A percentile compares a stretch with the other conserved stretches of the same genome.
Evolutionary conservation across 2,888 invertebrate genomes (phyloP).

Genomic region (Daptonema setosum): DNA sequence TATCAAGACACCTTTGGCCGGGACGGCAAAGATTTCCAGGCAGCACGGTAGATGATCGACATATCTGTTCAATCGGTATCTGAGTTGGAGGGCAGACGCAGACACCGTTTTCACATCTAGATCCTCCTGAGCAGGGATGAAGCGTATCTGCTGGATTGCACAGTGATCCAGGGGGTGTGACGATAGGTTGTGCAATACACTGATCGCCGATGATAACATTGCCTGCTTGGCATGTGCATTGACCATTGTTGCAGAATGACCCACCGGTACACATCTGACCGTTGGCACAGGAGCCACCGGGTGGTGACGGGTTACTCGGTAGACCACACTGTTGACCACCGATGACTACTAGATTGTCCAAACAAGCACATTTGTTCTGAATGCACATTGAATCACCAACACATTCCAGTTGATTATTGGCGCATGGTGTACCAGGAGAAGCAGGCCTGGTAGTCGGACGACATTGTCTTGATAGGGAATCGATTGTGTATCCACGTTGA

Average conservation of each 20-base stretch:
- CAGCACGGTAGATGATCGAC: too few species aligned
- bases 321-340: constrained; percentile 8
- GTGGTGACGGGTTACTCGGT: background rate
- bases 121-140: too few species aligned
- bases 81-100: too few species aligned
- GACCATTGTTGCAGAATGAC: constrained; percentile 9
- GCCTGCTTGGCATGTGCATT: constrained; percentile 11
- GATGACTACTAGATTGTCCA: background rate
- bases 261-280: constrained; percentile 9
- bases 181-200: too few species aligned
- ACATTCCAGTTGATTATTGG: background rate
- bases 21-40: too few species aligned
- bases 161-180: too few species aligned
- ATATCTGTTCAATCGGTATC: too few species aligned
- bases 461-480: background rate
- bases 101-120: too few species aligned
- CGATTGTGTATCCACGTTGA: background rate
- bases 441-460: background rate
- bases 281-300: constrained; percentile 3
- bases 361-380: background rate
- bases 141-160: too few species aligned
- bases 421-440: background rate
- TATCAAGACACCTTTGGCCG: too few species aligned
- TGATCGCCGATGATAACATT: constrained; percentile 3
- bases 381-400: background rate